Base-by-base conservation (phyloP, 2,797 vertebrate species). In the Ammospiza maritima region DNA sequence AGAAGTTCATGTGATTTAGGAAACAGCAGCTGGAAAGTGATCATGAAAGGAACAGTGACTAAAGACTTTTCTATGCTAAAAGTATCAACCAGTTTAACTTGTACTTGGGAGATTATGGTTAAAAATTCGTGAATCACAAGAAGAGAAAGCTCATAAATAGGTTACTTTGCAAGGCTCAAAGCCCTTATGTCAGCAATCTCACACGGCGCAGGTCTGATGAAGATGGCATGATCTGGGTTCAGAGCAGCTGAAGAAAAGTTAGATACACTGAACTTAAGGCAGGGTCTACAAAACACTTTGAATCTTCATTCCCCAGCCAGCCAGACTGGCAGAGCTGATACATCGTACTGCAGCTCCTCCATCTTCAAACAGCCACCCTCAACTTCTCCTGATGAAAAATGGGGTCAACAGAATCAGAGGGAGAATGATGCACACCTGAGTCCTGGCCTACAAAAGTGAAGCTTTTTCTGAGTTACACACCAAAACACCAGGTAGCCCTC, bases 151-250 rank as follows among this genome's bases (percentile, higher is more conserved):
- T 72, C 36, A 79, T 21, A 2, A 53, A 69, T 2, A 66, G 7
- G 23, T 50, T 70, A 78, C 16, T 58, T 8, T 14, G 23, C n/a
- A 87, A 89, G 11, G 45, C 45, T 64, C 27, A 81, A 81, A 85
- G 73, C 5, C 8, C 5, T 22, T 5, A 58, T 4, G 12, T 34
- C 36, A 77, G 32, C 56, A 87, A 81, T 11, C 19, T 62, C 36
- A 19, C 4, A 21, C 0, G 0, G 9, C 25, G 4, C 16, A 9
- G 13, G 12, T 22, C 4, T 61, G 14, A 47, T 69, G 34, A 75
- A 67, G n/a, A 47, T 42, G 19, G 44, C 0, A 5, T 4, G 44
- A 78, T 47, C 13, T 36, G 51, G 27, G 4, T 44, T 80, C 42
- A 60, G 42, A 85, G 42, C 7, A 64, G 36, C 19, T 27, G 36